Conservation (phyloP, 2,888 invertebrate species). For the Ypsolopha sequella region DNA sequence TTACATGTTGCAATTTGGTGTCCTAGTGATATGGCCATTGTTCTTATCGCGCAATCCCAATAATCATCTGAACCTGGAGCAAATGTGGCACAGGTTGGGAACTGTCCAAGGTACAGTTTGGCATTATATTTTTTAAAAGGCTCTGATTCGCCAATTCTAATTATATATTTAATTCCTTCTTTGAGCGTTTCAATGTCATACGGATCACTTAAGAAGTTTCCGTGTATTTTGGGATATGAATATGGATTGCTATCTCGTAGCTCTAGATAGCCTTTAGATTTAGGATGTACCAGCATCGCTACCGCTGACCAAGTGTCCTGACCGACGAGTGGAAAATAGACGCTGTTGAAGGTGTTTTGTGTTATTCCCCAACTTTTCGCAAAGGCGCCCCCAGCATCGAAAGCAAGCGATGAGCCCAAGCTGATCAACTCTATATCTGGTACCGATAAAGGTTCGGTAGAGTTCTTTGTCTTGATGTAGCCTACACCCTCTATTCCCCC, state of each 20-base stretch:
- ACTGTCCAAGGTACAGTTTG: conserved; percentile 56
- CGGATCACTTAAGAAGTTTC: conserved; percentile 82
- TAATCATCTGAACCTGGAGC: conserved; percentile 73
- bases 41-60: conserved; percentile 77
- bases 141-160: conserved; percentile 69
- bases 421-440: conserved; percentile 78
- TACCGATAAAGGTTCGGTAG: conserved; percentile 63
- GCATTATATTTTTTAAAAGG: conserved; percentile 72
- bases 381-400: conserved; percentile 68
- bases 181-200: conserved; percentile 71
- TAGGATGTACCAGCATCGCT: conserved; percentile 80
- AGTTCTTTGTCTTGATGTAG: conserved; percentile 71
- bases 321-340: conserved; percentile 67
- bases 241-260: conserved; percentile 81
- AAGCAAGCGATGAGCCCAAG: conserved; percentile 72
- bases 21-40: conserved; percentile 65
- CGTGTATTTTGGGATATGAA: conserved; percentile 81
- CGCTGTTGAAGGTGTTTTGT: conserved; percentile 65
- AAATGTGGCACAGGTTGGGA: conserved; percentile 63
- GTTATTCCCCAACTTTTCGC: conserved; percentile 69
- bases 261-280: conserved; percentile 78
- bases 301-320: conserved; percentile 74
- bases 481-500: conserved; percentile 77
- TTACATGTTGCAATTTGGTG: conserved; percentile 77
- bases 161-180: conserved; percentile 72